Base-by-base conservation (phyloP, 2,888 invertebrate species). In the Aphelenchoides bicaudatus region DNA sequence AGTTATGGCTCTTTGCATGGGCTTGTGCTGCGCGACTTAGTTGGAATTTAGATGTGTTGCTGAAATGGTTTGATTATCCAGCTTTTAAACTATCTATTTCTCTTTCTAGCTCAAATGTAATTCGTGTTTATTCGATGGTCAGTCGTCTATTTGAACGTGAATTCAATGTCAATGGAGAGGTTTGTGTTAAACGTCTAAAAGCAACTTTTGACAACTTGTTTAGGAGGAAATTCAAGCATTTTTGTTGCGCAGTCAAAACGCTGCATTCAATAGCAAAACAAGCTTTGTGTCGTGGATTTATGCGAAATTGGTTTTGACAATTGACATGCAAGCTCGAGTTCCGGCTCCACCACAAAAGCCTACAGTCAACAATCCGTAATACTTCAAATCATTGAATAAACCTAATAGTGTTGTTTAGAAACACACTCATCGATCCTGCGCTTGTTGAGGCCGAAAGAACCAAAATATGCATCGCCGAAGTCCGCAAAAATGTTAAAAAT, bases 321-420 rank as follows among this genome's bases (percentile, higher is more conserved):
- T 70, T n/a, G 69, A 66, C 47, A 23, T 27, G 19, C 49, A 52
- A 10, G 59, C 51, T 27, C 65, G 68, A 2, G 58, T 75, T 5
- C 68, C 68, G 3, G 47, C 60, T 3, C 67, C 72, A 2, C 52
- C 65, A 0, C 67, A 65, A 0, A 65, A 65, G 34, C 72, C 70
- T 4, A 74, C 74, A 1, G 70, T 74, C 31, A 65, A 64, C 34
- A 72, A 71, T 57, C 71, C 74, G 54, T 64, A 29, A 58, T 61
- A 31, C 13, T 49, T 49, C n/a, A n/a, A 8, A 5, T n/a, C n/a
- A 21, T 27, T 3, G 28, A 2, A 13, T 61, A 19, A 21, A 6
- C 13, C 30, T 10, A 23, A 16, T 8, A 13, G n/a, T 61, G 16
- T 2, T 21, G 5, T 61, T 65, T 21, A 65, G 68, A 2, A 29